phyloP scores from a whole-genome alignment of 92 coral and sea anemone species.

The Ricordea florida region DNA sequence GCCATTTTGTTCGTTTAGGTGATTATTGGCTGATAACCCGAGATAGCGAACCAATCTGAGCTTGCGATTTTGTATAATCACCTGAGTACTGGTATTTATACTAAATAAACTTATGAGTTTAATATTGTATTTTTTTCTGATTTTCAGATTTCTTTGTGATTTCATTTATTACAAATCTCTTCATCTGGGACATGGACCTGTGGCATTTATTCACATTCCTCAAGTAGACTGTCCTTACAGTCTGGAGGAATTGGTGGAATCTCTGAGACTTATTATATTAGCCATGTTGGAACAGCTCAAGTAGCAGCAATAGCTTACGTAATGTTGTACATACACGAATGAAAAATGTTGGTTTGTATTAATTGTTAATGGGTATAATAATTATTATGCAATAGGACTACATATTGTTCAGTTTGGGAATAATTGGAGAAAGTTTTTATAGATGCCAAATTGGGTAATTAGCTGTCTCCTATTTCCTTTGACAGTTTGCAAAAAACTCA shows the following conservation, averaged over 20 bases:
- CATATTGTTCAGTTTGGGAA: too few species aligned
- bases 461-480: too few species aligned
- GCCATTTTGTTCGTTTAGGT: too few species aligned
- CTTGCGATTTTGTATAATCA: too few species aligned
- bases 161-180: constrained; percentile 92
- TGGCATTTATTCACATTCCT: constrained; percentile 88
- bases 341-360: background rate
- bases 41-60: too few species aligned
- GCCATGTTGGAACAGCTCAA: constrained; percentile 70
- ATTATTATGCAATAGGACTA: background rate
- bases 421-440: too few species aligned
- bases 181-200: constrained; percentile 72
- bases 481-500: too few species aligned
- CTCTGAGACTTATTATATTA: constrained; percentile 65
- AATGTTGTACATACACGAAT: background rate
- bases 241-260: constrained; percentile 66
- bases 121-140: background rate
- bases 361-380: background rate
- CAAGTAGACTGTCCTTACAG: constrained; percentile 81
- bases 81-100: too few species aligned
- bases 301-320: background rate
- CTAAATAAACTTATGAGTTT: background rate
- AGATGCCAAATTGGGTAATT: too few species aligned
- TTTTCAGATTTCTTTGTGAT: constrained; percentile 87
- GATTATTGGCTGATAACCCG: too few species aligned